Conservation (phyloP, 2,113 vertebrate genomes). For the Antechinus stuartii region DNA sequence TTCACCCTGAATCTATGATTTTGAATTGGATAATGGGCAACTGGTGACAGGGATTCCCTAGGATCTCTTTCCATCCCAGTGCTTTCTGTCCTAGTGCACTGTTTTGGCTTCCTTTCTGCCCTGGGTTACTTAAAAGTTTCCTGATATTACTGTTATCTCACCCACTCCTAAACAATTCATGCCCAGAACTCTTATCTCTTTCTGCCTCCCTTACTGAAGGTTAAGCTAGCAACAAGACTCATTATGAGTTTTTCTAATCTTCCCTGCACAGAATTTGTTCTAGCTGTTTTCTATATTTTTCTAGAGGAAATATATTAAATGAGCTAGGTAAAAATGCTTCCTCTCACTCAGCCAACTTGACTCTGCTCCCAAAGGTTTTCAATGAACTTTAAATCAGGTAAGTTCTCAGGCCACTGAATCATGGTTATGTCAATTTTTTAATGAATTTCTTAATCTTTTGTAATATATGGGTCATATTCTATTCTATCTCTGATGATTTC, state of each 20-base stretch:
- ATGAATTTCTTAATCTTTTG: neutral
- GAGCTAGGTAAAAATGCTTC: neutral
- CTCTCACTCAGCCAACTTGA: neutral
- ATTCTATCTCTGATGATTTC: neutral
- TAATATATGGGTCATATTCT: neutral
- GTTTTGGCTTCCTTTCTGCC: too few relatives aligned
- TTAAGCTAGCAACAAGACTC: neutral
- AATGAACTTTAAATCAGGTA: neutral
- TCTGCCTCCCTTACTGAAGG: neutral
- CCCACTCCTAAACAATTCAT: neutral
- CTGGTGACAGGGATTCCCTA: too few relatives aligned
- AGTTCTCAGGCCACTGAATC: neutral
- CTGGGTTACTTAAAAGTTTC: too few relatives aligned
- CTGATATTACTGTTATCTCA: neutral
- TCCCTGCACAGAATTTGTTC: neutral
- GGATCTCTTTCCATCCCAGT: too few relatives aligned
- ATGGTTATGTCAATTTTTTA: neutral
- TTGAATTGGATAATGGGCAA: too few relatives aligned
- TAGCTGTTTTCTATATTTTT: neutral
- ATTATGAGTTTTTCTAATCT: neutral
- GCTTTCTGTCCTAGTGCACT: too few relatives aligned
- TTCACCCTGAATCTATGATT: too few relatives aligned
- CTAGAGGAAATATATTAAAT: neutral
- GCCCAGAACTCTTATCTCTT: neutral
- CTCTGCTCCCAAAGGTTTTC: neutral